phyloP scores from a whole-genome alignment of 1,140 invertebrate genomes.

The Apocrypta bakeri region DNA sequence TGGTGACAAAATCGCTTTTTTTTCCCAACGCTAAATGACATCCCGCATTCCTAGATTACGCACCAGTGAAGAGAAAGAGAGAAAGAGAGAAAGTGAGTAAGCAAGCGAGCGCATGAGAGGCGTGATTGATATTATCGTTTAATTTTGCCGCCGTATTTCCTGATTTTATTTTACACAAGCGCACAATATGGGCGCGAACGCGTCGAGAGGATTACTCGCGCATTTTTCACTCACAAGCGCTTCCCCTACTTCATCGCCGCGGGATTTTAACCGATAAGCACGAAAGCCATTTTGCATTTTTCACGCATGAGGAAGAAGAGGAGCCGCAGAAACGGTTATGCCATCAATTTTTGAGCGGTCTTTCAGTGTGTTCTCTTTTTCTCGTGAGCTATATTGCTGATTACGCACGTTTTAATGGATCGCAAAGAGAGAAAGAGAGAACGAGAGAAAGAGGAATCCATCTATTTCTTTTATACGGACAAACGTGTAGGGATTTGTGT shows the following conservation, averaged over 20 bases:
- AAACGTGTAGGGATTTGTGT: background rate
- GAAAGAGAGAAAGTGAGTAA: background rate
- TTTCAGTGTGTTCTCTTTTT: constrained; percentile 54
- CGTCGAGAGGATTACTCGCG: background rate
- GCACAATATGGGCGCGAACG: too few relatives aligned
- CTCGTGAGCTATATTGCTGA: constrained; percentile 50
- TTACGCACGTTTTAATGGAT: constrained; percentile 54
- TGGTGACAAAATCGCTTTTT: background rate
- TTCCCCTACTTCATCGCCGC: too few relatives aligned
- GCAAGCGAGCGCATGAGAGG: too few relatives aligned
- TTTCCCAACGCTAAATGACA: background rate
- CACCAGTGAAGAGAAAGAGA: background rate
- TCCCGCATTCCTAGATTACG: background rate
- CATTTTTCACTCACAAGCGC: background rate
- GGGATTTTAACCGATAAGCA: constrained; percentile 20
- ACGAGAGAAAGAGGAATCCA: background rate
- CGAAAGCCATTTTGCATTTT: constrained; percentile 40
- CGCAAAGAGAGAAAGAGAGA: background rate
- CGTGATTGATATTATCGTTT: constrained; percentile 38
- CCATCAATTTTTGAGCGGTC: constrained; percentile 57
- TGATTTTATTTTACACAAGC: background rate
- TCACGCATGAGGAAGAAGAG: background rate
- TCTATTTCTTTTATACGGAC: background rate
- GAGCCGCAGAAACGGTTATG: background rate
- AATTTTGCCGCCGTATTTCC: constrained; percentile 9